A percentile compares a stretch with the other conserved stretches of the same genome.
phyloP scores from a whole-genome alignment of 2,797 vertebrate genomes.

The Triplophysa bombifrons region DNA sequence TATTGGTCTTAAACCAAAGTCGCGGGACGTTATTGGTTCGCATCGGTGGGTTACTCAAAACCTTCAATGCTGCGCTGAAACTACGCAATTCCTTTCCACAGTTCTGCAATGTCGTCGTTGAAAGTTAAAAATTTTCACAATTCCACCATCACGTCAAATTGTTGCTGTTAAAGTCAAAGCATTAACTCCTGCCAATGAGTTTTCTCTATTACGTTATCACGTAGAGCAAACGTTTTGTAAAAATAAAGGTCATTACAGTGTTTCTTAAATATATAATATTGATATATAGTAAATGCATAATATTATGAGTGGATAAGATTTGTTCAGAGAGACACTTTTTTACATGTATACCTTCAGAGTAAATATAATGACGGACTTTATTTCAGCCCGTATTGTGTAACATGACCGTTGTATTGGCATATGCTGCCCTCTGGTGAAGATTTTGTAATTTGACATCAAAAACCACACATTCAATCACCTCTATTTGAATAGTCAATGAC shows the following conservation, averaged over 20 bases:
- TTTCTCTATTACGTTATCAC: not conserved
- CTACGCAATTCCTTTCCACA: constrained; percentile 22
- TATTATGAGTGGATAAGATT: not conserved
- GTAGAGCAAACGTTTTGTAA: not conserved
- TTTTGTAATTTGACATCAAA: not conserved
- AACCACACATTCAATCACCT: constrained; percentile 29
- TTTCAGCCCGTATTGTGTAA: not conserved
- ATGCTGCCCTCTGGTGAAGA: constrained; percentile 44
- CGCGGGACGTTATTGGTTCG: constrained; percentile 43
- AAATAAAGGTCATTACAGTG: too few species aligned
- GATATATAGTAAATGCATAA: not conserved
- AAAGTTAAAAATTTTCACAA: too few species aligned
- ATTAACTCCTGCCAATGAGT: not conserved
- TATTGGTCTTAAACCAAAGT: constrained; percentile 48
- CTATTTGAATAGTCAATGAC: constrained; percentile 51
- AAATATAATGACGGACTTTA: not conserved
- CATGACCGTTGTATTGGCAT: not conserved
- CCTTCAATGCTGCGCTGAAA: constrained; percentile 30
- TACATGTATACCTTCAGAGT: not conserved
- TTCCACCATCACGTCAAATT: too few species aligned
- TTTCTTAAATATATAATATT: not conserved
- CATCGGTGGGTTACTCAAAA: not conserved
- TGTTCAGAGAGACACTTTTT: not conserved
- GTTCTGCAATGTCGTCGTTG: not conserved
- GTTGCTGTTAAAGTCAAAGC: too few species aligned